Conservation (phyloP, 1,140 invertebrate genomes). For the Achatina immaculata region DNA sequence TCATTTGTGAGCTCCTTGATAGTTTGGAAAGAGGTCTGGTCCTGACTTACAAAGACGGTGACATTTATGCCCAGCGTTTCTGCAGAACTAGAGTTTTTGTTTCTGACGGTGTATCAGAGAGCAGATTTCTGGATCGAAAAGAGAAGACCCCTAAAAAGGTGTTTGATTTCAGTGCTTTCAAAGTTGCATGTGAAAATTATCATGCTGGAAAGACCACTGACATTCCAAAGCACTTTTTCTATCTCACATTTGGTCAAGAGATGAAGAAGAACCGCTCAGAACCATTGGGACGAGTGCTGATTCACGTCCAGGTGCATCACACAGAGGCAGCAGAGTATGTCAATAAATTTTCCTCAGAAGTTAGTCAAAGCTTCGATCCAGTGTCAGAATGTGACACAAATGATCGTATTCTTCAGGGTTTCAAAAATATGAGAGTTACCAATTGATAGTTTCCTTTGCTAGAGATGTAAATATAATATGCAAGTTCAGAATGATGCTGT, state of each 20-base stretch:
- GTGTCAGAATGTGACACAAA: not conserved
- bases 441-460: not conserved
- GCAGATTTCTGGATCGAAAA: not conserved
- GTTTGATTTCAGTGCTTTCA: constrained; percentile 14
- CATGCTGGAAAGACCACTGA: too few species aligned
- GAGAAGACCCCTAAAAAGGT: not conserved
- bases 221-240: constrained; percentile 1
- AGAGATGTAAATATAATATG: too few species aligned
- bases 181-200: not conserved
- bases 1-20: constrained; percentile 17
- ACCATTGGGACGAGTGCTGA: not conserved
- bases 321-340: not conserved
- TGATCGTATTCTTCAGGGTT: not conserved
- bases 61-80: constrained; percentile 27
- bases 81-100: constrained; percentile 27
- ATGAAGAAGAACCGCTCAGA: constrained; percentile 8
- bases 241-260: constrained; percentile 25
- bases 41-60: constrained; percentile 3
- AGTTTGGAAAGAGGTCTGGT: constrained; percentile 29
- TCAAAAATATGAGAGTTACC: constrained; percentile 20
- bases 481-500: too few species aligned
- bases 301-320: not conserved
- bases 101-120: not conserved
- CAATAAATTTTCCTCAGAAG: not conserved
- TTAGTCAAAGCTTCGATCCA: not conserved